Evolutionary conservation across 2,888 invertebrate genomes (phyloP).

Genomic region (Horisme vitalbata): DNA sequence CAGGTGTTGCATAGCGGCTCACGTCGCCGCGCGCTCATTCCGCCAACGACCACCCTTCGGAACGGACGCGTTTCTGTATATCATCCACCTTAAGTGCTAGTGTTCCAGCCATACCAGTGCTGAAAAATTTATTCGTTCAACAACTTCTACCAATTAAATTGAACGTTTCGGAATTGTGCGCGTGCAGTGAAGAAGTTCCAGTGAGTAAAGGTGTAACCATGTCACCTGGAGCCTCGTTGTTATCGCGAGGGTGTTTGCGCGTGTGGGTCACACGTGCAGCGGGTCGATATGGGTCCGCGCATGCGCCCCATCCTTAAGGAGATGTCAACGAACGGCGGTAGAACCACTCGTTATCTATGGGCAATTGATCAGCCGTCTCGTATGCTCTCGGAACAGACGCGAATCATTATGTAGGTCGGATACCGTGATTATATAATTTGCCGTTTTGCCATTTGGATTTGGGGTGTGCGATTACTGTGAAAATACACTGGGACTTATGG

Average conservation of each 20-base stretch:
- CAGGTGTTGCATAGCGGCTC: constrained; percentile 63
- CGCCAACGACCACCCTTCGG: constrained; percentile 45
- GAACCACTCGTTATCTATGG: constrained; percentile 22
- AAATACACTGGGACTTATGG: background rate
- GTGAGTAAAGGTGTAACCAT: constrained; percentile 19
- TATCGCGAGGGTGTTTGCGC: constrained; percentile 43
- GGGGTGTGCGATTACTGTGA: constrained; percentile 11
- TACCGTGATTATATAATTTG: constrained; percentile 17
- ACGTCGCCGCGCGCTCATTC: constrained; percentile 51
- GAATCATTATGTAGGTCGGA: constrained; percentile 20
- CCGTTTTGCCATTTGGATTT: constrained; percentile 1
- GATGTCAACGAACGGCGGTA: constrained; percentile 45
- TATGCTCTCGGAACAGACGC: constrained; percentile 15
- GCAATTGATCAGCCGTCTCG: constrained; percentile 32
- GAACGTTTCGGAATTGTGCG: constrained; percentile 8
- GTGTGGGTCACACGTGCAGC: constrained; percentile 58
- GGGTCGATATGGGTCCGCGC: constrained; percentile 73
- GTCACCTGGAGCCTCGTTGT: constrained; percentile 23
- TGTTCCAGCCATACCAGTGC: too few relatives aligned
- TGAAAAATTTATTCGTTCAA: background rate
- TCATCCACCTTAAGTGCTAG: too few relatives aligned
- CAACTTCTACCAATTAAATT: background rate
- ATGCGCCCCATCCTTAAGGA: constrained; percentile 50
- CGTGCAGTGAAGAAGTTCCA: constrained; percentile 24
- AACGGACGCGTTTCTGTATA: constrained; percentile 42